Evolutionary conservation across 2,113 vertebrate genomes (phyloP).

Genomic region (Octodon degus): DNA sequence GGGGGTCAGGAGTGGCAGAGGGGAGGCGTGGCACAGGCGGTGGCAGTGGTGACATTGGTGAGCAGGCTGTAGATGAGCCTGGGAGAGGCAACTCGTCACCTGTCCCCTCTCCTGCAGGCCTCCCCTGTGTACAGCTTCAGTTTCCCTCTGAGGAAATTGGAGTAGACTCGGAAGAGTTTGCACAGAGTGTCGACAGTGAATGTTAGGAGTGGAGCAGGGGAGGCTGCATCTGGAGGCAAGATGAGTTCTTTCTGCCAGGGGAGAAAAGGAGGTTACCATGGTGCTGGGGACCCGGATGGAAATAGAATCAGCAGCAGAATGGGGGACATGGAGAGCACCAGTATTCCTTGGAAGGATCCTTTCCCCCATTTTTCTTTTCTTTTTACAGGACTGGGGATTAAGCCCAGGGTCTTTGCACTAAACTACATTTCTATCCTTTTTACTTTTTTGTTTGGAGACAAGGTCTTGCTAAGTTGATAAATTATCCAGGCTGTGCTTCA

Average conservation of each 20-base stretch:
- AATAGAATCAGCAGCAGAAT: neutral
- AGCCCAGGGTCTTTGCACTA: neutral
- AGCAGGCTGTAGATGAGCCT: neutral
- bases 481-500: neutral
- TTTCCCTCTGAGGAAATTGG: conserved; percentile 82
- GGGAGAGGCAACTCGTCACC: conserved; percentile 60
- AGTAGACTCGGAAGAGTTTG: conserved; percentile 81
- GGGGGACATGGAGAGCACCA: neutral
- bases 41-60: neutral
- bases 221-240: conserved; percentile 39
- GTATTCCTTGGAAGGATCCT: neutral
- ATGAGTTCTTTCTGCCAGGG: conserved; percentile 65
- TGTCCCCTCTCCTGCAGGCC: conserved; percentile 74
- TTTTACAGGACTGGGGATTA: neutral
- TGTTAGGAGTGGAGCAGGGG: conserved; percentile 47
- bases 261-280: neutral
- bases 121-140: conserved; percentile 77
- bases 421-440: neutral
- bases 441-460: neutral
- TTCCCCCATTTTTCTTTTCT: neutral
- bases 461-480: neutral
- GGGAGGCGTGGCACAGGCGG: conserved; percentile 44
- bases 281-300: neutral
- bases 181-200: conserved; percentile 67
- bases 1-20: conserved; percentile 51